These are phyloP conservation scores for Halichondria panicea DNA, from an alignment of 37 sponge, comb jelly and placozoan species.

Conservation along the genomic window DNA sequence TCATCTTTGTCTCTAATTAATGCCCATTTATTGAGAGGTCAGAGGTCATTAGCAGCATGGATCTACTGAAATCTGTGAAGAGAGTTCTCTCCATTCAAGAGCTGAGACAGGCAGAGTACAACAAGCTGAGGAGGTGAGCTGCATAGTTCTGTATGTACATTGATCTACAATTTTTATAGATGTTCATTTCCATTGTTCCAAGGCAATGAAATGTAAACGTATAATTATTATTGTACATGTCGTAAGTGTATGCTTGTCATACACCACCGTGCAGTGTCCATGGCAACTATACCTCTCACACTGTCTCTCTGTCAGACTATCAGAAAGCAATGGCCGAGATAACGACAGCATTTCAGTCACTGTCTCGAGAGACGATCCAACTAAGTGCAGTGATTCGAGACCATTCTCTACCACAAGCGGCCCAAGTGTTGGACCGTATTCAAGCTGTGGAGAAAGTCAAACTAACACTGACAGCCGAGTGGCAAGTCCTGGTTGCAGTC, in stretches of 20 bases:
- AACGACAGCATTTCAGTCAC: slow-evolving; percentile 23
- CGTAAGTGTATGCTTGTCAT: neutral
- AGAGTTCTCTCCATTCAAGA: slow-evolving; percentile 60
- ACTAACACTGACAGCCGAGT: slow-evolving; percentile 30
- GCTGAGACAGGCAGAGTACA: slow-evolving; percentile 52
- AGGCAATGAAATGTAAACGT: neutral
- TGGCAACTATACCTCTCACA: neutral
- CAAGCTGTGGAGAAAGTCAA: slow-evolving; percentile 67
- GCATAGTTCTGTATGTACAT: no score
- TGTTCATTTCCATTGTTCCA: neutral
- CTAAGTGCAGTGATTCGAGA: slow-evolving; percentile 9
- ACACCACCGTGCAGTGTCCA: slow-evolving; percentile 27
- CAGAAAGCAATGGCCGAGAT: slow-evolving; percentile 7
- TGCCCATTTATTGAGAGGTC: neutral
- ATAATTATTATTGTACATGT: neutral
- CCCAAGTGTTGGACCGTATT: slow-evolving; percentile 13
- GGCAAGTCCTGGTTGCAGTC: neutral
- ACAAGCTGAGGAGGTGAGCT: slow-evolving; percentile 40
- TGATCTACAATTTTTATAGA: no score
- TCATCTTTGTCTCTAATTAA: neutral
- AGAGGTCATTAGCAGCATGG: no score
- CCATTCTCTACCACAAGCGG: neutral
- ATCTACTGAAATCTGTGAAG: no score
- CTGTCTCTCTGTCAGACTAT: slow-evolving; percentile 5
- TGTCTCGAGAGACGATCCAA: slow-evolving; percentile 34